Evolutionary conservation across 2,113 vertebrate species (phyloP), one percentile per base, ranked within the genome.

Genomic region (Calcarius ornatus): DNA sequence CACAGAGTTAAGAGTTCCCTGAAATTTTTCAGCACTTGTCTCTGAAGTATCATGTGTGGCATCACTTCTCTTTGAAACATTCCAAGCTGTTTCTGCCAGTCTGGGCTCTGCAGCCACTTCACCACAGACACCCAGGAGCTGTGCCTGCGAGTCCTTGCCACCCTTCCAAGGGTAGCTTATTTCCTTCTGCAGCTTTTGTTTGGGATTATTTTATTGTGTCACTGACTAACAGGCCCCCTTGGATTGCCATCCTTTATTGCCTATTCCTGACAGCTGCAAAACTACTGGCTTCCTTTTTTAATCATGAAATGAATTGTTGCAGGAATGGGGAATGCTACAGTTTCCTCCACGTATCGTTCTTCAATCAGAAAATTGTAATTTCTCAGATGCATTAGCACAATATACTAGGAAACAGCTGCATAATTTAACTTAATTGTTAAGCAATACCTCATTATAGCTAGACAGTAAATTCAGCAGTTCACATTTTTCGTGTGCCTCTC

Each of bases 391-490:
- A 95, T 97, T 96, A 97, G 83, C 90, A 95, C 91, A 95, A 95
- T 91, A 88, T 81, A 96, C 75, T 90, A 96, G 96, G 94, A 97
- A 97, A 96, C 96, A 98, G 95, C 96, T 98, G 97, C 93, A 95
- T 98, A 98, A 98, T 98, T 97, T 98, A 98, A 96, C 92, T 95
- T 97, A 97, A 98, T 97, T 96, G 94, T 97, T 92, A 91, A 91
- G 92, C 95, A 96, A 94, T 97, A 95, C 89, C 94, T 97, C 95
- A 97, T 97, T 96, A 96, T 73, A 96, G 89, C 81, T 80, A 94
- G 57, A 95, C 43, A 94, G 95, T 92, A 90, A 95, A 97, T 97
- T 97, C 94, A 97, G 94, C 87, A 91, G 79, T 95, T 97, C 94
- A 85, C 88, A 33, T 91, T 86, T 94, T 96, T 38, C 77, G 79